phyloP scores from a whole-genome alignment of 1,140 invertebrate species.

The Pachyrhynchus sulphureomaculatus region DNA sequence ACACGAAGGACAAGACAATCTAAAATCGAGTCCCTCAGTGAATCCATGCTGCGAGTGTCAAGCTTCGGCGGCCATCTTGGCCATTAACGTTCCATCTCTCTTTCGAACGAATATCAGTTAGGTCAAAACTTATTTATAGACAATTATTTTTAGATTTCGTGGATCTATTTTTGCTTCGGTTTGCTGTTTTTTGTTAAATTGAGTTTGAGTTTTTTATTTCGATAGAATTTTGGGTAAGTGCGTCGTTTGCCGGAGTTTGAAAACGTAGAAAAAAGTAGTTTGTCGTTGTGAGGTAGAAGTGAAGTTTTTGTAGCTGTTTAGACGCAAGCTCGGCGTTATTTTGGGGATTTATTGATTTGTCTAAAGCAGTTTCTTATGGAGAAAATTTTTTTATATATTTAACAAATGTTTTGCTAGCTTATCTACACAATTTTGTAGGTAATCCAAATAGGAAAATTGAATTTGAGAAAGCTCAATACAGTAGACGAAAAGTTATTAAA shows the following conservation, averaged over 20 bases:
- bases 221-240: constrained; percentile 34
- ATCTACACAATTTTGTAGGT: too few relatives aligned
- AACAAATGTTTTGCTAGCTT: too few relatives aligned
- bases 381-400: not conserved
- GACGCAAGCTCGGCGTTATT: too few relatives aligned
- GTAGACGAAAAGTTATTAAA: too few relatives aligned
- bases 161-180: constrained; percentile 31
- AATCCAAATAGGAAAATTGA: too few relatives aligned
- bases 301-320: too few relatives aligned
- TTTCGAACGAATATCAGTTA: constrained; percentile 24
- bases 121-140: constrained; percentile 20
- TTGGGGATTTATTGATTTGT: too few relatives aligned
- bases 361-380: too few relatives aligned
- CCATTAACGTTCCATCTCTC: constrained; percentile 37
- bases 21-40: constrained; percentile 5
- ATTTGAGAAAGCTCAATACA: too few relatives aligned
- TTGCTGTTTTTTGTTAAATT: constrained; percentile 27
- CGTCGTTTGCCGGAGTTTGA: constrained; percentile 19
- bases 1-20: not conserved
- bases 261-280: constrained; percentile 29
- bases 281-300: too few relatives aligned
- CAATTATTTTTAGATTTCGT: constrained; percentile 38
- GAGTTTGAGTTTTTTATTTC: constrained; percentile 28
- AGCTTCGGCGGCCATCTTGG: constrained; percentile 43
- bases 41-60: constrained; percentile 14